Base-by-base conservation (phyloP, 2,888 invertebrate species). In the Dynastes maya region DNA sequence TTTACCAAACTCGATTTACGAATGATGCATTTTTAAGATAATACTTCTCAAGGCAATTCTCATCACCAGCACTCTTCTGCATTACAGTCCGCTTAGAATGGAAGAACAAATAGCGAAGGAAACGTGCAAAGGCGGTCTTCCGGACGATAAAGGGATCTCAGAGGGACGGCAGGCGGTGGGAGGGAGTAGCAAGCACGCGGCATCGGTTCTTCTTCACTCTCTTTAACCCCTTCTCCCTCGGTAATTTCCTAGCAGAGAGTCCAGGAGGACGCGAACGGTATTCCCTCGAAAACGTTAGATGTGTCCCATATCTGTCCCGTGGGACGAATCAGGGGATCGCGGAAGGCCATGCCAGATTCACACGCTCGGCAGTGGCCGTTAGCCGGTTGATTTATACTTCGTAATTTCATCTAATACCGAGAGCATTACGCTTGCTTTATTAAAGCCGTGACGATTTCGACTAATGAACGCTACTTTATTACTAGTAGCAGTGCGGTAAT, bases 391-490 rank as follows among this genome's bases (percentile, higher is more conserved):
- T 82, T 82, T 82, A 82, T 82, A 80, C 74, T 53, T 79, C 78
- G 80, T 81, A 82, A 82, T 82, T 82, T 82, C 79, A 78, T 82
- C 80, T 82, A 81, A 82, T 82, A 80, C 81, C 81, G 80, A 77
- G 80, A 78, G 80, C 81, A 82, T 82, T 82, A 82, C 80, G 80
- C 80, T 80, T 80, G 82, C 81, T 82, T 82, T 82, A 82, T 82
- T 82, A 82, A 82, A 82, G 80, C 81, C 81, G 80, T 82, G 81
- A 82, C 82, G 81, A 81, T 81, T 80, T 79, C 49, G 79, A 80
- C 80, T 81, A 81, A 81, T 81, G 81, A 81, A 81, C 80, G 80
- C 77, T 81, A 61, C 61, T 74, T 74, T 81, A 74, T 74, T 74
- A 61, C 72, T 71, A 71, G 55, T 55, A 71, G 71, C 27, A 32